Evolutionary conservation across 1,140 invertebrate genomes (phyloP), one percentile per base, ranked within the genome.

Genomic region (Drosophila saltans): DNA sequence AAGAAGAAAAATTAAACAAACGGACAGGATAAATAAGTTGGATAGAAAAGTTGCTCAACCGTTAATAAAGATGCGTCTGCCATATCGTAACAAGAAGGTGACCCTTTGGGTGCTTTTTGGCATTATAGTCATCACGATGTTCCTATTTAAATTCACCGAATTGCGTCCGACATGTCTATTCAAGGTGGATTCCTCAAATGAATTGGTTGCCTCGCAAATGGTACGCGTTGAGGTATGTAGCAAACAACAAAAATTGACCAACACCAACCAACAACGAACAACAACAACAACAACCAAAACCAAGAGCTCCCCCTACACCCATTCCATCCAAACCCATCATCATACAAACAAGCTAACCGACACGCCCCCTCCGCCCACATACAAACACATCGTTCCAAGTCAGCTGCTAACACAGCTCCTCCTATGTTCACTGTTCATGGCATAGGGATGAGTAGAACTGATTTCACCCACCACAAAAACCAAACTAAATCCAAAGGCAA

Each of bases 71-170:
- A 92, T 92, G 91, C 88, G 91, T 67, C 75, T 92, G 60, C 90
- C 91, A 41, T 91, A 91, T 79, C 80, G 91, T 43, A 92, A 91
- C 71, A 90, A 88, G 67, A 92, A 91, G 72, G 71, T 89, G 58
- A 82, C 91, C 73, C 82, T 92, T 63, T 92, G 91, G 91, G 88
- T 91, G 59, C 77, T 92, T 62, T 76, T 92, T 30, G 86, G 78
- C 65, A 74, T 92, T 67, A 80, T 92, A 68, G 91, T 90, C 59
- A 77, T 92, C 75, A 92, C 89, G 41, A 92, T 92, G 91, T 91
- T 92, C 83, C 72, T 92, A 72, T 91, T 92, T 74, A 92, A 92
- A 78, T 92, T 91, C 71, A 91, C 90, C 71, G 91, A 92, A 45
- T 68, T 92, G 72, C 81, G 91, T n/a, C 91, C 91, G 39, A 91